A percentile compares a stretch with the other conserved stretches of the same genome.
phyloP scores from a whole-genome alignment of 2,888 invertebrate genomes.

The Apotomis betuletana region DNA sequence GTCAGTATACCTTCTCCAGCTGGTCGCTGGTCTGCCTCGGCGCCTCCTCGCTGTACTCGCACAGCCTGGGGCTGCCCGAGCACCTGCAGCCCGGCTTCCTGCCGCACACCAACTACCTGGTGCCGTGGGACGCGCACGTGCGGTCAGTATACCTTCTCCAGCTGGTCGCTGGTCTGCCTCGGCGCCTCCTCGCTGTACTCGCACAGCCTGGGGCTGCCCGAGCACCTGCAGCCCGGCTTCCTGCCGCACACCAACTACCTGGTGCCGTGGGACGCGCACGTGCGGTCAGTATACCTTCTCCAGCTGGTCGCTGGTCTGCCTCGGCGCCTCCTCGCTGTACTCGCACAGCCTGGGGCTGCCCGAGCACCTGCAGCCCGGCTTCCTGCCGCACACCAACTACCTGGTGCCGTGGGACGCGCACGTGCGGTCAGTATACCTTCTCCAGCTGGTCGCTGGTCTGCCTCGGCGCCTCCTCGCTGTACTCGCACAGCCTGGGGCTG shows the following conservation, averaged over 20 bases:
- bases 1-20: constrained; percentile 47
- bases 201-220: constrained; percentile 92
- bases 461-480: constrained; percentile 92
- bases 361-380: constrained; percentile 94
- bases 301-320: constrained; percentile 95
- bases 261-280: constrained; percentile 93
- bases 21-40: constrained; percentile 83
- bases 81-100: constrained; percentile 94
- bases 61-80: constrained; percentile 92
- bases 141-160: constrained; percentile 81
- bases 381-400: constrained; percentile 94
- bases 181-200: constrained; percentile 96
- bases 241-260: constrained; percentile 94
- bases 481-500: constrained; percentile 93
- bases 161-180: constrained; percentile 95
- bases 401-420: constrained; percentile 94
- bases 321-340: constrained; percentile 95
- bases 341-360: constrained; percentile 93
- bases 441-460: constrained; percentile 79
- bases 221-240: constrained; percentile 94
- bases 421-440: constrained; percentile 62
- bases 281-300: constrained; percentile 79
- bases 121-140: constrained; percentile 93
- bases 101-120: constrained; percentile 93
- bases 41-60: constrained; percentile 94